A percentile compares a stretch with the other conserved stretches of the same genome.
These are phyloP conservation scores for Anomalospiza imberbis DNA, from an alignment of 2,797 vertebrate species.

Conservation along the genomic window DNA sequence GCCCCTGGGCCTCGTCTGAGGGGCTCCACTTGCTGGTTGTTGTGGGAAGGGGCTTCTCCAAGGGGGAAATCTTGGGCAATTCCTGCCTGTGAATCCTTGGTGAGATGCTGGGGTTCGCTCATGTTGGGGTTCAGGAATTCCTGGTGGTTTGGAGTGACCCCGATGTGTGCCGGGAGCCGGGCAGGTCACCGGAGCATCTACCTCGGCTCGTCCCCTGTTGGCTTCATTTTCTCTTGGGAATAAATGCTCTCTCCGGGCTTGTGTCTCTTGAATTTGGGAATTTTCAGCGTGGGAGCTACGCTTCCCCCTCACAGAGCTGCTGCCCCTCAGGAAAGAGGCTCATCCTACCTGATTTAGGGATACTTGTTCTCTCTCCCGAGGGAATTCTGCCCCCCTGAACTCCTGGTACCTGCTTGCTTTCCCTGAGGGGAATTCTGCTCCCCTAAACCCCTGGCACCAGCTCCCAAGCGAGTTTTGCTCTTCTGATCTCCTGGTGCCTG, in stretches of 20 bases:
- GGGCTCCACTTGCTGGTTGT: background rate
- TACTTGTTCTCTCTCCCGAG: background rate
- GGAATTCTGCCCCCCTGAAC: background rate
- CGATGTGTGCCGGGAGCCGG: accelerated
- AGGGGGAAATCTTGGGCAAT: background rate
- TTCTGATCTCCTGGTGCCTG: background rate
- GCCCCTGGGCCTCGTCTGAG: background rate
- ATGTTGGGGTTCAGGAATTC: accelerated
- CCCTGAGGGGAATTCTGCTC: background rate
- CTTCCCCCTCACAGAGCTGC: background rate
- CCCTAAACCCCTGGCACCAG: background rate
- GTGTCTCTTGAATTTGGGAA: background rate
- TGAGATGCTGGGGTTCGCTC: background rate
- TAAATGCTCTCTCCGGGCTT: background rate
- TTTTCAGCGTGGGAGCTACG: accelerated
- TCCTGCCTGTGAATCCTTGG: background rate
- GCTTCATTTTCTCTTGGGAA: conserved; percentile 7
- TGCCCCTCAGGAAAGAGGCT: accelerated
- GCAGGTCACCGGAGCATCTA: background rate
- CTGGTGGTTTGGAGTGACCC: background rate
- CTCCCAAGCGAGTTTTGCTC: background rate
- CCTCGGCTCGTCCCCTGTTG: background rate
- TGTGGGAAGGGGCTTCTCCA: background rate
- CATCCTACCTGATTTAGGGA: accelerated
- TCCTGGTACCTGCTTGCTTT: background rate